These are phyloP conservation scores for Limnephilus rhombicus DNA, from an alignment of 2,888 invertebrate genomes.

Conservation along the genomic window DNA sequence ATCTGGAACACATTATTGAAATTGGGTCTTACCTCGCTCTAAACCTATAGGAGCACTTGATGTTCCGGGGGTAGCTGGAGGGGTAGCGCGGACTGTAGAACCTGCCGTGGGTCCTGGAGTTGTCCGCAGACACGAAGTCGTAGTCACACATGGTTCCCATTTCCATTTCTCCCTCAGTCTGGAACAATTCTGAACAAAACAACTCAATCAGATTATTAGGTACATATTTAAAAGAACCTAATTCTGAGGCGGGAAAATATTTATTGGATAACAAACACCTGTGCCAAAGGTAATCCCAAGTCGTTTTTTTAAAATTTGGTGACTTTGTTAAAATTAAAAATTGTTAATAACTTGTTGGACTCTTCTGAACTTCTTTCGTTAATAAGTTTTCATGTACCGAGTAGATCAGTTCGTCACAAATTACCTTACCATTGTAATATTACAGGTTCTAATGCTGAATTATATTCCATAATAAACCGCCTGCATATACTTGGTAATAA, in stretches of 20 bases:
- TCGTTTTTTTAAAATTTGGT: too few species aligned
- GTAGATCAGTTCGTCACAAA: too few species aligned
- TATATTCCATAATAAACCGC: too few species aligned
- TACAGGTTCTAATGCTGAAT: too few species aligned
- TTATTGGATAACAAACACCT: too few species aligned
- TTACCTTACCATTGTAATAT: too few species aligned
- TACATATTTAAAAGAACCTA: not conserved
- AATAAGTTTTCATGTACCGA: too few species aligned
- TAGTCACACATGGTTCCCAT: conserved; percentile 90
- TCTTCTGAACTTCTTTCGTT: too few species aligned
- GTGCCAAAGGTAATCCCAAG: too few species aligned
- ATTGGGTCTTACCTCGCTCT: conserved; percentile 83
- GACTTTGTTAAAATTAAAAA: too few species aligned
- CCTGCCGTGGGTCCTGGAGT: conserved; percentile 84
- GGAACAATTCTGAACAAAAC: conserved; percentile 83
- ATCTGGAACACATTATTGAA: not conserved
- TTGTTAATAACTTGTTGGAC: too few species aligned
- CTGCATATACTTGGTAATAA: too few species aligned
- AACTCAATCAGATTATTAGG: not conserved
- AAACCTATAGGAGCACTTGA: conserved; percentile 93
- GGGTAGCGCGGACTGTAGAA: conserved; percentile 97
- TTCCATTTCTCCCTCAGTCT: conserved; percentile 87
- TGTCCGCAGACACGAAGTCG: conserved; percentile 87
- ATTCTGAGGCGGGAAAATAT: not conserved
- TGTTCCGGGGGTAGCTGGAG: conserved; percentile 95